Base-by-base conservation (phyloP, 2,888 invertebrate species). In the Crepidodera aurea region DNA sequence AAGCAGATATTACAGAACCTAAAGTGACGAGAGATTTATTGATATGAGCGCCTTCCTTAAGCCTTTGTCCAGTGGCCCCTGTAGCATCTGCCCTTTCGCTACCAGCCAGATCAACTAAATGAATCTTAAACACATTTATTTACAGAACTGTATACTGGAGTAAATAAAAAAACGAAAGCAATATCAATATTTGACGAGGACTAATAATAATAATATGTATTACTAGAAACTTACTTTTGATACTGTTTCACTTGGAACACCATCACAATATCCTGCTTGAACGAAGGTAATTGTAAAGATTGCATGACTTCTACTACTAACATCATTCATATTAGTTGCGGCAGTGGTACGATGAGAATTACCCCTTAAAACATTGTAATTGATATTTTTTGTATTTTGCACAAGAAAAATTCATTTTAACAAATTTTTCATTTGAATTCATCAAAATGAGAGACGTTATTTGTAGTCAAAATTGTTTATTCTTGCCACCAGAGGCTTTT, bases 301-400 rank as follows among this genome's bases (percentile, higher is more conserved):
- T 68, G 94, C 94, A 84, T 94, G 94, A 83, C 93, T 93, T 75
- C 94, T 87, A 77, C 93, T 93, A 81, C 93, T 93, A 71, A 92
- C 92, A 82, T 94, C 93, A 83, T 94, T 94, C 94, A 94, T 94
- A 79, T 93, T 92, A 60, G 94, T 94, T 73, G 92, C 89, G 42
- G 94, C 94, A 1, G 94, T 94, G 16, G 93, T 93, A 69, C 94
- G 86, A 77, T 90, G 90, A 64, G 88, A 84, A 83, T 93, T 94
- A 67, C 94, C 94, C 88, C 91, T 92, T 12, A 57, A 67, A 72
- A 68, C 57, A 50, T 12, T 57, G 51, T 18, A 39, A n/a, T n/a
- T n/a, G n/a, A n/a, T n/a, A n/a, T n/a, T n/a, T n/a, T n/a, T n/a
- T 51, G 15, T 15, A 25, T 29, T 55, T 37, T 44, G 37, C 54